Base-by-base conservation (phyloP, 1,140 invertebrate genomes). In the Triops cancriformis region DNA sequence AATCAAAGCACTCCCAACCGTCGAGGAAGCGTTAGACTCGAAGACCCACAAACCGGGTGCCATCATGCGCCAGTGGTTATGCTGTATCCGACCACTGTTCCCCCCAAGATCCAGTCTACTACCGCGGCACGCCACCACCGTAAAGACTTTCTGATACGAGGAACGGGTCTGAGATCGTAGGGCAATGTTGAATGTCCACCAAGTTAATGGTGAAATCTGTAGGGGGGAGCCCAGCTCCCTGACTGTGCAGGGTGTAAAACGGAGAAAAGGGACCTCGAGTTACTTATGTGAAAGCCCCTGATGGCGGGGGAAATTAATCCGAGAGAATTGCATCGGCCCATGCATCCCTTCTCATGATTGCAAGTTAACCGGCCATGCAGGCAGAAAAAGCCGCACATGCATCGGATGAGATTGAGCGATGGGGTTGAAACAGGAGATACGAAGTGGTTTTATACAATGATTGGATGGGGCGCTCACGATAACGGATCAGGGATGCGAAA, bases 301-400 rank as follows among this genome's bases (percentile, higher is more conserved):
- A 5, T 64, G n/a, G 7, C 7, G 31, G 31, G 31, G 9, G 9
- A 64, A 64, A 64, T 64, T 64, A 64, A 64, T 64, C 51, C 51
- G 18, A 23, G 31, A 37, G 51, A 64, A 64, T 64, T 64, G 51
- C 51, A 64, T 64, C 23, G 51, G 51, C 51, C 51, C 51, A 9
- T 64, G 51, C n/a, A 64, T 64, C 51, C 51, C 51, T 64, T 64
- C 51, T 23, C 51, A 9, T 64, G 51, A 64, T 64, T 64, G 51
- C 51, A 23, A 64, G 51, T 64, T 64, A 64, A 64, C 51, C 51
- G 23, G 51, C 51, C 51, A 64, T 64, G n/a, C 51, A 64, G 23
- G 51, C 51, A 64, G 51, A 23, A 64, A 64, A 23, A 64, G 51
- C 14, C 18, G 51, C 23, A 64, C 51, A 64, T 64, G 14, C 51